Conservation (phyloP, 2,797 vertebrate species). For the Limosa lapponica region DNA sequence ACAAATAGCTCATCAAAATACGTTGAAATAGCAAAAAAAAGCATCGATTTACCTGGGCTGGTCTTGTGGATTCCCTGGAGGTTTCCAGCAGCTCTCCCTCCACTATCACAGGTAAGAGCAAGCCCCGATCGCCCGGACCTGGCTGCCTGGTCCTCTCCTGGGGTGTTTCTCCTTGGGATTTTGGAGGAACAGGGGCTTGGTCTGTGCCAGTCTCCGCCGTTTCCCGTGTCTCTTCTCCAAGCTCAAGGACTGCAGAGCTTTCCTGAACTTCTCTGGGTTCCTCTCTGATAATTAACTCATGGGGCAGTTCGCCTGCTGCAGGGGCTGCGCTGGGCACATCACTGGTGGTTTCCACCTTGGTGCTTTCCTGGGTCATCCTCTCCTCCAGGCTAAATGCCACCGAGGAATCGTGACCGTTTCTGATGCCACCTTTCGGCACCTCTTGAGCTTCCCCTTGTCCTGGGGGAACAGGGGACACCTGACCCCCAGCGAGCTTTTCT, state of each 20-base stretch:
- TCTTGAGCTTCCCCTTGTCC: not conserved
- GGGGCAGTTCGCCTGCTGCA: not conserved
- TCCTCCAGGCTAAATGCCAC: not conserved
- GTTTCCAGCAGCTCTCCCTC: slow-evolving; percentile 49
- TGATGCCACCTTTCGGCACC: not conserved
- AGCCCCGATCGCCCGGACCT: not conserved
- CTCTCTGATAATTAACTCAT: not conserved
- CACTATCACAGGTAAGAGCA: not conserved
- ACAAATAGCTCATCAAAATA: not conserved
- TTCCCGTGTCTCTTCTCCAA: slow-evolving; percentile 5
- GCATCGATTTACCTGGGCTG: slow-evolving; percentile 50
- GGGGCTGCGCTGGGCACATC: not conserved
- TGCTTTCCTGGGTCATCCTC: not conserved
- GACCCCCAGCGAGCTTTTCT: not conserved
- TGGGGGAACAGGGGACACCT: not conserved
- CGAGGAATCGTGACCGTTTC: not conserved
- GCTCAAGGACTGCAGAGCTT: slow-evolving; percentile 2
- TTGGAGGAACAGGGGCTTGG: not conserved
- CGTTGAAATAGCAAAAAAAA: not conserved
- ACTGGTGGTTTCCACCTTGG: not conserved
- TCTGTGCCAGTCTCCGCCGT: not conserved
- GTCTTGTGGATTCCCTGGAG: slow-evolving; percentile 22
- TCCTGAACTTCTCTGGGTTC: not conserved
- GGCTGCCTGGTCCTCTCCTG: slow-evolving; percentile 36
- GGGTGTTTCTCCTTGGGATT: not conserved